Evolutionary conservation across 2,113 vertebrate species (phyloP).

Genomic region (Melospiza melodia): DNA sequence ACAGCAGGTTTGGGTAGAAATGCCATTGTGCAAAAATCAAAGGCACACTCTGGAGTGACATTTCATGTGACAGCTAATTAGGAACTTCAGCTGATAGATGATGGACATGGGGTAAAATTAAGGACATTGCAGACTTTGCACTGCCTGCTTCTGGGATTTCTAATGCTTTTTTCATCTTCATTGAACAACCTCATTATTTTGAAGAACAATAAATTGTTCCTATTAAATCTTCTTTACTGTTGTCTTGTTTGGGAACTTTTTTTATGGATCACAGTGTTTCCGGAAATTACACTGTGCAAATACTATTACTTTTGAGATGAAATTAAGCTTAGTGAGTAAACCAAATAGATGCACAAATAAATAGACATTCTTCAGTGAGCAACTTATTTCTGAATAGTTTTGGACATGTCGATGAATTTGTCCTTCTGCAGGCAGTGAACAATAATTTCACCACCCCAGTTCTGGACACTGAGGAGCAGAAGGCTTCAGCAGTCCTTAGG

Average conservation of each 20-base stretch:
- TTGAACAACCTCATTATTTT: background rate
- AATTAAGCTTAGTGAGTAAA: background rate
- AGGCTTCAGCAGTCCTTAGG: background rate
- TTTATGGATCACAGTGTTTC: background rate
- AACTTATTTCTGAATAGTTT: background rate
- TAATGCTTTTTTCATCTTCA: background rate
- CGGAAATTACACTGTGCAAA: background rate
- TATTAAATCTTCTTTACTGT: background rate
- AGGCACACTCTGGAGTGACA: background rate
- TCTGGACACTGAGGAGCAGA: background rate
- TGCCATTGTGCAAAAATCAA: background rate
- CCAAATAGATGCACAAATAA: constrained; percentile 1
- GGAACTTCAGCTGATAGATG: background rate
- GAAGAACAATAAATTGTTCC: background rate
- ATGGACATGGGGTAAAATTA: background rate
- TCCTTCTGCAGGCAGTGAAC: background rate
- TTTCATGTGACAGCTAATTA: background rate
- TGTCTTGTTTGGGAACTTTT: background rate
- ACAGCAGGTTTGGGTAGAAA: background rate
- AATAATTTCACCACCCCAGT: background rate
- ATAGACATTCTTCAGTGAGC: background rate
- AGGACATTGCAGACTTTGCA: background rate
- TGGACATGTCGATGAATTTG: background rate
- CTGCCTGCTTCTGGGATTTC: background rate
- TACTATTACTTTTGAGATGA: background rate